These are phyloP conservation scores for Napeogenes inachia DNA, from an alignment of 2,888 invertebrate species.

Conservation along the genomic window DNA sequence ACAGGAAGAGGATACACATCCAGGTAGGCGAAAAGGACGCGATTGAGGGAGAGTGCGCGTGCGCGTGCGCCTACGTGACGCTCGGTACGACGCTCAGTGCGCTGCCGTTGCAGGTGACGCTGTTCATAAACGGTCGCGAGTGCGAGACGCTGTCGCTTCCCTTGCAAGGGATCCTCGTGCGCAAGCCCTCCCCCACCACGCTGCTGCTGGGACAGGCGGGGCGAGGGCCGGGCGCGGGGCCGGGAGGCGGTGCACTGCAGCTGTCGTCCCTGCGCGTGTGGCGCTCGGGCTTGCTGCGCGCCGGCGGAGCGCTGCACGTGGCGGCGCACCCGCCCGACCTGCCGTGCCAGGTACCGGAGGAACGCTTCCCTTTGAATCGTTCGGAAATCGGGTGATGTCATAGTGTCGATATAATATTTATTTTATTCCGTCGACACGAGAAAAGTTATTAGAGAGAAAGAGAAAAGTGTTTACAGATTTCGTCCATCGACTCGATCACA, in stretches of 20 bases:
- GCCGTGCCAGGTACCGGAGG: conserved; percentile 45
- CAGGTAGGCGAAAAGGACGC: conserved; percentile 48
- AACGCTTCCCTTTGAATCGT: too few relatives aligned
- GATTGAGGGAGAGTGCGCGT: not conserved
- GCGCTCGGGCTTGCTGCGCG: conserved; percentile 73
- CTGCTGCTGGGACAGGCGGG: conserved; percentile 59
- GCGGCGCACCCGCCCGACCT: conserved; percentile 67
- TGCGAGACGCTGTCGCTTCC: conserved; percentile 76
- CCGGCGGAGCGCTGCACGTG: conserved; percentile 73
- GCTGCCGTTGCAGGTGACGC: conserved; percentile 56
- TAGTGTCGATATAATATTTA: too few relatives aligned
- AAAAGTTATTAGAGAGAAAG: too few relatives aligned
- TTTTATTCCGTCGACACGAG: too few relatives aligned
- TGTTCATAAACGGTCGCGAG: conserved; percentile 78
- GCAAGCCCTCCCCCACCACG: conserved; percentile 76
- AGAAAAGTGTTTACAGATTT: too few relatives aligned
- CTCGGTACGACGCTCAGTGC: not conserved
- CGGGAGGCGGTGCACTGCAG: conserved; percentile 64
- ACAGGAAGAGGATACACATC: conserved; percentile 75
- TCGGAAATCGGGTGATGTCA: too few relatives aligned
- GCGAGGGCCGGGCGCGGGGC: conserved; percentile 37
- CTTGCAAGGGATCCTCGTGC: conserved; percentile 77
- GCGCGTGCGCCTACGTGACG: not conserved
- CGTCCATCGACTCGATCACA: too few relatives aligned
- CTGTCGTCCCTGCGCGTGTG: conserved; percentile 75